phyloP scores from a whole-genome alignment of 1,140 invertebrate species.

The Zaprionus taronus region DNA sequence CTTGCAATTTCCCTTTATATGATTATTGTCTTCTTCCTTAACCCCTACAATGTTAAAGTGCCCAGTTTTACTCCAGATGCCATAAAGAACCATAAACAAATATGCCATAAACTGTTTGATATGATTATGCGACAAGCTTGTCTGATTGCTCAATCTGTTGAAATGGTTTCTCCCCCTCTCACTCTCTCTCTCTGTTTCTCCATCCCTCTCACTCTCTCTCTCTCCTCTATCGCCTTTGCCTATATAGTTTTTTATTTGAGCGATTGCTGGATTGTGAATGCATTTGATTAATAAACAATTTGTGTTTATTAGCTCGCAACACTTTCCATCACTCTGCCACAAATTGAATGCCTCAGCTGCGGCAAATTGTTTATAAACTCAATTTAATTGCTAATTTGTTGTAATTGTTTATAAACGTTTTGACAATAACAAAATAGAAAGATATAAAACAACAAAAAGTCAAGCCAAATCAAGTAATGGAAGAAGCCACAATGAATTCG shows the following conservation, averaged over 20 bases:
- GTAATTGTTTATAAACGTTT: conserved; percentile 65
- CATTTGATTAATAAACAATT: conserved; percentile 75
- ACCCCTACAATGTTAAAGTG: background rate
- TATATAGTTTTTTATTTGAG: conserved; percentile 47
- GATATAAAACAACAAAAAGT: background rate
- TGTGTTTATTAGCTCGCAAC: conserved; percentile 75
- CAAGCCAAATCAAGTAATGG: conserved; percentile 23
- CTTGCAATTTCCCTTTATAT: background rate
- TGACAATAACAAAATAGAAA: conserved; percentile 23
- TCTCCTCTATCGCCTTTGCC: conserved; percentile 43
- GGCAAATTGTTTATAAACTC: conserved; percentile 53
- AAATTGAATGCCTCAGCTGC: conserved; percentile 40
- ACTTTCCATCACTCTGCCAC: conserved; percentile 59
- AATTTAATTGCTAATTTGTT: conserved; percentile 71
- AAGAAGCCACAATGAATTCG: background rate
- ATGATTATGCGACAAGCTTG: conserved; percentile 51
- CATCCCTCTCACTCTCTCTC: background rate
- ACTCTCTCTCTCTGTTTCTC: background rate
- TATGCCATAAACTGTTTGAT: conserved; percentile 38
- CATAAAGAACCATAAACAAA: conserved; percentile 51
- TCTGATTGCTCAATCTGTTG: conserved; percentile 64
- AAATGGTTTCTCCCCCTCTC: conserved; percentile 13
- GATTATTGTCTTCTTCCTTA: background rate
- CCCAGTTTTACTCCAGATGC: conserved; percentile 23
- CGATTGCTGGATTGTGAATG: conserved; percentile 38